Percentiles rank a stretch among this genome's conserved stretches.
Conservation (phyloP, 2,113 vertebrate genomes). For the Seriola aureovittata region DNA sequence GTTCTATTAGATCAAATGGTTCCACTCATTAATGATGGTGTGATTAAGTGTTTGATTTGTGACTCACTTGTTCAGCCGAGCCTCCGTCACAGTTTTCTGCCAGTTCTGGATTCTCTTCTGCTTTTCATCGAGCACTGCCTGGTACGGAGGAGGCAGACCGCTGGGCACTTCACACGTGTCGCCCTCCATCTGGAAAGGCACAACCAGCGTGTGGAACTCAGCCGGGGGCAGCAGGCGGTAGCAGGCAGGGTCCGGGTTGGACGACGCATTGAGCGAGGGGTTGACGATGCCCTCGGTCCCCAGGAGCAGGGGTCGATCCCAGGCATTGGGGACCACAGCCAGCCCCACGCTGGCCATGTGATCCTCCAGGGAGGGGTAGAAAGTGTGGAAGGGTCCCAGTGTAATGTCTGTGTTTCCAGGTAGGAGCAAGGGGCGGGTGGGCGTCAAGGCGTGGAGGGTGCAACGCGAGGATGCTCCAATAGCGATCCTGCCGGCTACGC, state of each 20-base stretch:
- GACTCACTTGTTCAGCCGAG: slow-evolving; percentile 91
- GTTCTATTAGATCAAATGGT: neutral
- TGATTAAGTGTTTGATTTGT: neutral
- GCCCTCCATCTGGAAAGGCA: slow-evolving; percentile 96
- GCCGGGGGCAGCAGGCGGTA: slow-evolving; percentile 88
- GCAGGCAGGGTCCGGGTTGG: slow-evolving; percentile 62
- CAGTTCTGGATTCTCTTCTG: slow-evolving; percentile 89
- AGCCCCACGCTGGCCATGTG: slow-evolving; percentile 95
- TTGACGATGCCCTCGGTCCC: slow-evolving; percentile 82
- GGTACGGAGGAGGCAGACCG: slow-evolving; percentile 88
- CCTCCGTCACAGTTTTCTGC: slow-evolving; percentile 92
- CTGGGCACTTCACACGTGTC: slow-evolving; percentile 94
- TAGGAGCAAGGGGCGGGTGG: slow-evolving; percentile 91
- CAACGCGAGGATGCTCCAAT: slow-evolving; percentile 87
- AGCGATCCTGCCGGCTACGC: slow-evolving; percentile 87
- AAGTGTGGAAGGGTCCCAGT: slow-evolving; percentile 93
- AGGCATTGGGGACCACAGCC: slow-evolving; percentile 93
- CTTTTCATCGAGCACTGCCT: slow-evolving; percentile 85
- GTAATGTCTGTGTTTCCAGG: slow-evolving; percentile 89
- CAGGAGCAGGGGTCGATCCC: slow-evolving; percentile 91
- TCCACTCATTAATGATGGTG: neutral
- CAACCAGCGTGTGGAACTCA: slow-evolving; percentile 89
- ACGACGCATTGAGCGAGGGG: neutral
- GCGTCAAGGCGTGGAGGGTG: slow-evolving; percentile 88
- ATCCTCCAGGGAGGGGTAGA: slow-evolving; percentile 96